phyloP scores from a whole-genome alignment of 2,113 vertebrate genomes.

The Indri indri region DNA sequence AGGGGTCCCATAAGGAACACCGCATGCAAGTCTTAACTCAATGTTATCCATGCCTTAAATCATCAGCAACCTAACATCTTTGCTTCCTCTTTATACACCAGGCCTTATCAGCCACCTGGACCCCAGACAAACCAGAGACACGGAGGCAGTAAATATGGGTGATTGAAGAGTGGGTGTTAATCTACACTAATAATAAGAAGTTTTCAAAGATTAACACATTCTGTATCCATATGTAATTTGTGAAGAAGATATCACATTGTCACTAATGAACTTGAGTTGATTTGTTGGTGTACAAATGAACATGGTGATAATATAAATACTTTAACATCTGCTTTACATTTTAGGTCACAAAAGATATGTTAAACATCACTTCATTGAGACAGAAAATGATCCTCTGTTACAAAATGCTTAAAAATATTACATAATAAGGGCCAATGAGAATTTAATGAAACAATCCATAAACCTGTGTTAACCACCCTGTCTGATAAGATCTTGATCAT shows the following conservation, averaged over 20 bases:
- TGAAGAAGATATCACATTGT: background rate
- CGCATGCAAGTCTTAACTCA: background rate
- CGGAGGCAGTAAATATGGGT: background rate
- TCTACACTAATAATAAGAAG: background rate
- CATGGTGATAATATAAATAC: background rate
- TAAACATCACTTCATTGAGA: background rate
- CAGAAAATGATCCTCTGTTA: background rate
- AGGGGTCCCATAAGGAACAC: background rate
- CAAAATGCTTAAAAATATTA: background rate
- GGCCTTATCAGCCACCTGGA: background rate
- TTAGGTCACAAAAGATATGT: background rate
- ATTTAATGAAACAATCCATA: background rate
- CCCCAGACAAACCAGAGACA: background rate
- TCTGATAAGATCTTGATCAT: background rate
- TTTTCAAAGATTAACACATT: background rate
- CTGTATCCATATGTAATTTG: background rate
- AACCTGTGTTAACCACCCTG: background rate
- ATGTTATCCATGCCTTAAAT: background rate
- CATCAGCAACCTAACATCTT: background rate
- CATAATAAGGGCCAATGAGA: background rate
- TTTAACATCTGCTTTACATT: background rate
- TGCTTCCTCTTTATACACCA: background rate
- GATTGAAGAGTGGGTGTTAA: background rate
- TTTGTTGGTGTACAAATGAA: background rate
- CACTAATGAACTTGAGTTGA: background rate